Base-by-base conservation (phyloP, 2,113 vertebrate genomes). In the Calcarius ornatus region DNA sequence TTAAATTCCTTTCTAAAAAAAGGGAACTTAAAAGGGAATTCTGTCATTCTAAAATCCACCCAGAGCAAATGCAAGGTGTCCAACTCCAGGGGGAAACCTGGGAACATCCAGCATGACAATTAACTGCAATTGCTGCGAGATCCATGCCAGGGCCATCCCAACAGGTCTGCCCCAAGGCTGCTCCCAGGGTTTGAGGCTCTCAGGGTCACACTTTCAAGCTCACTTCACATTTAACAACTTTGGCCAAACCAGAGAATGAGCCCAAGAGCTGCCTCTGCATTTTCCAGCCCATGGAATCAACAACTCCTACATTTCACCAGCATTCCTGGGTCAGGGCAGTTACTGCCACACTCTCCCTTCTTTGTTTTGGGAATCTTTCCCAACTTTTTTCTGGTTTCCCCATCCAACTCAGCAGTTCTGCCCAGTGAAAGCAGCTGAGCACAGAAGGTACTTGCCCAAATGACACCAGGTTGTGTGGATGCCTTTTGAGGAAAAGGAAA, bases 251-350 rank as follows among this genome's bases (percentile, higher is more conserved):
- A 23, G 6, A 47, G 11, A 47, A 47, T 47, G 45, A 75, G 6
- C 53, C 85, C 31, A 20, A n/a, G 59, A 47, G 14, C 40, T 60
- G 70, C 43, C 45, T 8, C 25, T 18, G 48, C 53, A 12, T 64
- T 69, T 68, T 30, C 73, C 69, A 79, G 27, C 43, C 48, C 65
- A 6, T 2, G 14, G 17, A 12, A 35, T 19, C 6, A 11, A 3
- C 48, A 4, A 5, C 1, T 3, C 17, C 25, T 8, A 4, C 4
- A 0, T 31, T 45, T 25, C 86, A 19, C n/a, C 17, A 3, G 12
- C 80, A 6, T 78, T 77, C 70, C 18, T 24, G 15, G 43, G 47
- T 27, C 45, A 5, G 14, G 6, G 12, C 37, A 69, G 20, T 37
- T 8, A 24, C 57, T 64, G 50, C 38, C 60, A 25, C 2, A 4